Evolutionary conservation across 1,140 invertebrate genomes (phyloP), one percentile per base, ranked within the genome.

Genomic region (Popillia japonica): DNA sequence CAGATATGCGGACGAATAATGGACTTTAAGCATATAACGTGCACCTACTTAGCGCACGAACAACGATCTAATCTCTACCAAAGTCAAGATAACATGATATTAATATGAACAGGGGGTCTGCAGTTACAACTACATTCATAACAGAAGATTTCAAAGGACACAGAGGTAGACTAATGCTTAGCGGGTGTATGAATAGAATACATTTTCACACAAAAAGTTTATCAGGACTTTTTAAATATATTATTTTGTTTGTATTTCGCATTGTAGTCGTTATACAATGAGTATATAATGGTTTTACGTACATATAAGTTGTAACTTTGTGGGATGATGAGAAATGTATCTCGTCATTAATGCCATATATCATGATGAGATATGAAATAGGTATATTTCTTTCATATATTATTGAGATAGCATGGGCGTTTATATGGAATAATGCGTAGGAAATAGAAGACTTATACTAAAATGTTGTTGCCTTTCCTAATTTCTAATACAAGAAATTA

Each of bases 11-110:
- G 48, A 55, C 14, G 17, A 55, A 55, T 55, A 55, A 55, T 55
- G 48, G 48, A 55, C 11, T 55, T 55, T 55, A 55, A 55, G 14
- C 48, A 17, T 55, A 14, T 55, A 55, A 55, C 48, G 48, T 55
- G 48, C 48, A 55, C 48, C 48, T 55, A 55, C 48, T 55, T 55
- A 55, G 48, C 48, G 48, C 48, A 55, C 48, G 48, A 55, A 55
- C 48, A n/a, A 55, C 48, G 48, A 55, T 55, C 48, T 55, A 55
- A 55, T 55, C 48, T 55, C 48, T 55, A 14, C 48, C n/a, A 7
- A 17, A 17, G n/a, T 55, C 48, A 55, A 55, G 48, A 55, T 55
- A 55, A 55, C 48, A 17, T 6, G 48, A 55, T 55, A 55, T 55
- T 55, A 55, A 55, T 55, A 55, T 55, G 48, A 55, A 17, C 14